phyloP scores from a whole-genome alignment of 2,888 invertebrate species.

The Philopedon plagiatum region DNA sequence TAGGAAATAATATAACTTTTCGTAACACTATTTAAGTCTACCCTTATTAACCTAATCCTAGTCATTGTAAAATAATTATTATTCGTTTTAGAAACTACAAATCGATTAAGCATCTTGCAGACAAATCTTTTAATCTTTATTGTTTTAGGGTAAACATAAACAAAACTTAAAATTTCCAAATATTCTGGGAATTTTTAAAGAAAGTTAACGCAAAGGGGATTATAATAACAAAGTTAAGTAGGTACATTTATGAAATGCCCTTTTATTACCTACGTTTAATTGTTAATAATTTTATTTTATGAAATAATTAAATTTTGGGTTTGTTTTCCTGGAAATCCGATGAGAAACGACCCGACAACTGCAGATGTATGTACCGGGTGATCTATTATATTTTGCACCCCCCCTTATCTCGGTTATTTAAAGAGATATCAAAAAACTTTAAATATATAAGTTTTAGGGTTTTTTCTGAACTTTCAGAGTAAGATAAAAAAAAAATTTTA shows the following conservation, averaged over 20 bases:
- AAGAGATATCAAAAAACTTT: too few species aligned
- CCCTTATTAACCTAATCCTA: neutral
- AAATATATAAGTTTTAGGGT: too few species aligned
- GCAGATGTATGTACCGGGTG: too few species aligned
- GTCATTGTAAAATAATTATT: neutral
- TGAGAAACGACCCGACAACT: too few species aligned
- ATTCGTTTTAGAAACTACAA: neutral
- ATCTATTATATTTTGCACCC: too few species aligned
- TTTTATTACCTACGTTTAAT: neutral
- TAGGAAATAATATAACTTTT: neutral
- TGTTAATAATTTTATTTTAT: neutral
- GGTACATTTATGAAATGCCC: neutral
- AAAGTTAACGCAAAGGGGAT: neutral
- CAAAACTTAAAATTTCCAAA: neutral
- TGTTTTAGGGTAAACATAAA: slow-evolving; percentile 2
- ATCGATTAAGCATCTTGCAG: neutral
- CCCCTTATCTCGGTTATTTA: too few species aligned
- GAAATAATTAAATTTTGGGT: too few species aligned
- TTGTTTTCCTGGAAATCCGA: too few species aligned
- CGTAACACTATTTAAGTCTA: neutral
- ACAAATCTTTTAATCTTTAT: slow-evolving; percentile 6
- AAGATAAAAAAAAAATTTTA: too few species aligned
- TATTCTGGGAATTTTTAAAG: slow-evolving; percentile 8
- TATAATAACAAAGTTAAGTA: neutral
- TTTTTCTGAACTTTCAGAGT: too few species aligned